phyloP scores from a whole-genome alignment of 2,797 vertebrate genomes.

The Muscicapa striata region DNA sequence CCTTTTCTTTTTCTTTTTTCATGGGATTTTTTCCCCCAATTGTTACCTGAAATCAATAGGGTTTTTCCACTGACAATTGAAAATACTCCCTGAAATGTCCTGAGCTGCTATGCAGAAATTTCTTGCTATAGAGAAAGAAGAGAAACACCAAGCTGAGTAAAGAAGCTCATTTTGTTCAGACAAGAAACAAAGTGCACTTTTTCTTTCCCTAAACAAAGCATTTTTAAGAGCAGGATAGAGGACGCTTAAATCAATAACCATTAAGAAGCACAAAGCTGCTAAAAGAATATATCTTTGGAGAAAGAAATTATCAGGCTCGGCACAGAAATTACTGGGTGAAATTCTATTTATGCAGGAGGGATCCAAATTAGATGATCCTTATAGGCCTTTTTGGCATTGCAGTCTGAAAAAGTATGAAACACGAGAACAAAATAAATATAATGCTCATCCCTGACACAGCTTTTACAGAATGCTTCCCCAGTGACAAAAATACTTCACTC shows the following conservation, averaged over 20 bases:
- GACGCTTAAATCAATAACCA: conserved; percentile 58
- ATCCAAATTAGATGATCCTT: conserved; percentile 8
- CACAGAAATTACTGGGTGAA: conserved; percentile 35
- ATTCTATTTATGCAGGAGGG: conserved; percentile 24
- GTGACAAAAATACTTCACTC: neutral
- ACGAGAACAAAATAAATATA: neutral
- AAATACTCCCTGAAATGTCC: conserved; percentile 10
- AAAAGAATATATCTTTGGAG: conserved; percentile 14
- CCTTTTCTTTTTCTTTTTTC: neutral
- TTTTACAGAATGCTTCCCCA: neutral
- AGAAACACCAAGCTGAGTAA: neutral
- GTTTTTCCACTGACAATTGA: neutral
- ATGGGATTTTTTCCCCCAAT: neutral
- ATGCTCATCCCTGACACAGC: neutral
- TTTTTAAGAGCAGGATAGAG: conserved; percentile 41
- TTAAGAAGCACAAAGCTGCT: conserved; percentile 42
- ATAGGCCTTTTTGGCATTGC: neutral
- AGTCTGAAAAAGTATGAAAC: neutral
- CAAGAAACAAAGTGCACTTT: conserved; percentile 43
- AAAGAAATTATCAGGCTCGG: conserved; percentile 19
- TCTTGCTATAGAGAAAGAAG: neutral
- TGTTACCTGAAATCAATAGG: conserved; percentile 12
- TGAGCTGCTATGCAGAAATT: neutral
- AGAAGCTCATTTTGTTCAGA: conserved; percentile 15
- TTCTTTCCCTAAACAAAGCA: conserved; percentile 32